Evolutionary conservation across 2,888 invertebrate genomes (phyloP).

Genomic region (Lasioglossum lativentre): DNA sequence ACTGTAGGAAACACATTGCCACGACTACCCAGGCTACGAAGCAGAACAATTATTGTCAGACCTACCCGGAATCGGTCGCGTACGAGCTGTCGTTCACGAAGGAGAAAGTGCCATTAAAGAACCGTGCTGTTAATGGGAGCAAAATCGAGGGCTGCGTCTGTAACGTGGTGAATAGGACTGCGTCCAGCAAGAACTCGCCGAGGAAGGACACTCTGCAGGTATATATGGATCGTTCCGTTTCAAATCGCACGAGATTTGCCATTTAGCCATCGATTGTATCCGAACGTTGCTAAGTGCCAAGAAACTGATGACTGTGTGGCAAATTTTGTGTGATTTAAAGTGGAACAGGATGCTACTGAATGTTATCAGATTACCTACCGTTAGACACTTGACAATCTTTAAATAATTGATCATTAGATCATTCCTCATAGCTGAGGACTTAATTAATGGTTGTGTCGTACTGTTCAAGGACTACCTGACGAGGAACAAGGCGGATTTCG

Average conservation of each 20-base stretch:
- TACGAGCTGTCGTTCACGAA: slow-evolving; percentile 84
- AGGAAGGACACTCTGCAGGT: slow-evolving; percentile 75
- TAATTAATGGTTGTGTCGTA: background rate
- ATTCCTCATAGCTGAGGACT: no score
- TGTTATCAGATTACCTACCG: background rate
- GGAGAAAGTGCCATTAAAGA: slow-evolving; percentile 59
- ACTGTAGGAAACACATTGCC: slow-evolving; percentile 78
- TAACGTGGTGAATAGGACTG: slow-evolving; percentile 61
- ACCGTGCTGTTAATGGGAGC: slow-evolving; percentile 48
- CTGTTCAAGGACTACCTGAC: slow-evolving; percentile 90
- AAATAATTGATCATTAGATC: background rate
- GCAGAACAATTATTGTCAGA: slow-evolving; percentile 75
- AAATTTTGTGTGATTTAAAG: background rate
- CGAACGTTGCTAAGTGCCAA: background rate
- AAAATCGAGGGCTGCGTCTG: slow-evolving; percentile 70
- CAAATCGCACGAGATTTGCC: background rate
- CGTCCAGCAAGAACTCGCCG: slow-evolving; percentile 42
- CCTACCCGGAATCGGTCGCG: slow-evolving; percentile 83
- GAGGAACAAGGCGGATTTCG: slow-evolving; percentile 90
- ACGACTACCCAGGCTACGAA: slow-evolving; percentile 73
- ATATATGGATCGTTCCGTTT: slow-evolving; percentile 6
- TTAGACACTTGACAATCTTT: background rate
- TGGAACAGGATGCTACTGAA: background rate
- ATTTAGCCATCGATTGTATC: background rate
- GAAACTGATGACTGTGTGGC: background rate